A percentile compares a stretch with the other conserved stretches of the same genome.
Evolutionary conservation across 2,797 vertebrate genomes (phyloP).

Genomic region (Pipistrellus kuhlii): DNA sequence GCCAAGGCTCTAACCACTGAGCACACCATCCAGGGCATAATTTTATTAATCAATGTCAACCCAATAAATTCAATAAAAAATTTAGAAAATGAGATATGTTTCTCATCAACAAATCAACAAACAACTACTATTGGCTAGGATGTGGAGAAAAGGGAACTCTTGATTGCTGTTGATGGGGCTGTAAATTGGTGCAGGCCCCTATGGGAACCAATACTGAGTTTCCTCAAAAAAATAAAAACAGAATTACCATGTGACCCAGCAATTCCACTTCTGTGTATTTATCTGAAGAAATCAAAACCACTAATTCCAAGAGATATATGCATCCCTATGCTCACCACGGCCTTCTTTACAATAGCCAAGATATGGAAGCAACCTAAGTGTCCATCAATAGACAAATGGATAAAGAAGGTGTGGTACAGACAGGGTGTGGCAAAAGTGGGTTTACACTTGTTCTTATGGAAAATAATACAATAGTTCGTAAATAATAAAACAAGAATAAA

Average conservation of each 20-base stretch:
- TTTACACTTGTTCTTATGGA: background rate
- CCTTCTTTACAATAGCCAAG: background rate
- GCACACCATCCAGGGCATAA: no score
- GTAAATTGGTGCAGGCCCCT: background rate
- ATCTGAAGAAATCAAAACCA: background rate
- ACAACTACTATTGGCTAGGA: background rate
- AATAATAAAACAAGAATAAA: background rate
- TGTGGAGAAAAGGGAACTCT: background rate
- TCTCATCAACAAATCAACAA: background rate
- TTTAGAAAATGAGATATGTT: background rate
- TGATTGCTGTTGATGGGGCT: background rate
- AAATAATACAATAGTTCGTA: background rate
- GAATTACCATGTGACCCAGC: background rate
- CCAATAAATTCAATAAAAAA: no score
- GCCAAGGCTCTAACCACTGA: no score
- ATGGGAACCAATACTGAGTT: background rate
- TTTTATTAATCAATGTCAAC: no score
- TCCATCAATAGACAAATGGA: background rate
- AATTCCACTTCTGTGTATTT: background rate
- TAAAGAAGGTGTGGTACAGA: background rate
- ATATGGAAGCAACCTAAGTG: background rate
- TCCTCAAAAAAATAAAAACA: background rate
- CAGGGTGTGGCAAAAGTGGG: background rate
- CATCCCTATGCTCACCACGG: background rate
- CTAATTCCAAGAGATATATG: background rate